These are phyloP conservation scores for Champsocephalus esox DNA, from an alignment of 2,797 vertebrate species.

Conservation along the genomic window DNA sequence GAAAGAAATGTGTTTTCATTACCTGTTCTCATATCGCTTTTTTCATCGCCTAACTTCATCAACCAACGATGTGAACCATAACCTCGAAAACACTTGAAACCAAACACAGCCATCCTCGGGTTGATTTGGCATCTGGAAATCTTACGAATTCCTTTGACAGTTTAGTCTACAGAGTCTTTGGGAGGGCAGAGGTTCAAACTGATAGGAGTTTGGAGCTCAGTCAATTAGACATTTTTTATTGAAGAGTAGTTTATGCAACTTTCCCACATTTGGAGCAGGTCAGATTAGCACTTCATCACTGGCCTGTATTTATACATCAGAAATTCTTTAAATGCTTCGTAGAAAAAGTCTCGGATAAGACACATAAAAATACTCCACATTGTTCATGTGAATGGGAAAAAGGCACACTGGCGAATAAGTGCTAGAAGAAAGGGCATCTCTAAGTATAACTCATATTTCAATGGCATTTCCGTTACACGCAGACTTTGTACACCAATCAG, in stretches of 20 bases:
- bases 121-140: slow-evolving; percentile 47
- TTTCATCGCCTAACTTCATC: not conserved
- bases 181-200: slow-evolving; percentile 44
- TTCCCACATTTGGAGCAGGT: slow-evolving; percentile 74
- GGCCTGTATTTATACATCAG: slow-evolving; percentile 72
- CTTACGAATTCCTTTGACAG: slow-evolving; percentile 58
- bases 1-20: not conserved
- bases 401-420: slow-evolving; percentile 51
- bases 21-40: not conserved
- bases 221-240: slow-evolving; percentile 74
- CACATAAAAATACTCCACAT: slow-evolving; percentile 47
- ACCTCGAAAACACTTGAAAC: slow-evolving; percentile 8
- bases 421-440: slow-evolving; percentile 57
- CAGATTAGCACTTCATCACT: slow-evolving; percentile 73
- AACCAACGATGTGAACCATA: not conserved
- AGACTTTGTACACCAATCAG: slow-evolving; percentile 57
- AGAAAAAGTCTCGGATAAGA: slow-evolving; percentile 43
- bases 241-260: slow-evolving; percentile 65
- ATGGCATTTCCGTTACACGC: slow-evolving; percentile 38
- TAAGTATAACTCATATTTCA: slow-evolving; percentile 52
- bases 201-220: slow-evolving; percentile 64
- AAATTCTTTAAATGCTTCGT: slow-evolving; percentile 75
- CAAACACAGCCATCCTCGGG: slow-evolving; percentile 20
- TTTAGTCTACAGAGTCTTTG: slow-evolving; percentile 62
- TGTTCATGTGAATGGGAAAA: slow-evolving; percentile 17